Evolutionary conservation across 2,888 invertebrate genomes (phyloP).

Genomic region (Miltochrista miniata): DNA sequence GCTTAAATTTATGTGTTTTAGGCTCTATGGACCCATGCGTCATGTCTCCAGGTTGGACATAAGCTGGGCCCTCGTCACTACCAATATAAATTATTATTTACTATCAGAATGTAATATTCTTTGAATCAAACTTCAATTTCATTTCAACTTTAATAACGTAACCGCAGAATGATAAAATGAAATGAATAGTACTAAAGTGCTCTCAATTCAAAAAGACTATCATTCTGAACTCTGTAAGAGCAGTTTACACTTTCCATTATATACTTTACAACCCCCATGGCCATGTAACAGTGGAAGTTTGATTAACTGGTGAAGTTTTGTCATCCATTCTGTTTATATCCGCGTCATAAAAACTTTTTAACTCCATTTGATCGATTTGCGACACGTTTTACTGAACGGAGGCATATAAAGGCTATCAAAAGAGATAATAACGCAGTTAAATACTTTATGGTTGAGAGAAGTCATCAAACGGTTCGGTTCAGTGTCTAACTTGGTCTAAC

Average conservation of each 20-base stretch:
- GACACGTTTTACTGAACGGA: constrained; percentile 11
- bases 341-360: constrained; percentile 25
- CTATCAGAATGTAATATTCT: too few species aligned
- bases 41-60: too few species aligned
- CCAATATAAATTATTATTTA: too few species aligned
- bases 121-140: too few species aligned
- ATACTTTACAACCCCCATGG: constrained; percentile 1
- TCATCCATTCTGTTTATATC: constrained; percentile 14
- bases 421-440: background rate
- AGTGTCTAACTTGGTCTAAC: background rate
- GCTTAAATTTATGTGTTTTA: too few species aligned
- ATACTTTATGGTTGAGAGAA: constrained; percentile 4
- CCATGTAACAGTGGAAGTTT: constrained; percentile 19
- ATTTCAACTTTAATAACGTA: too few species aligned
- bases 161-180: background rate
- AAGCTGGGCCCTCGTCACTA: too few species aligned
- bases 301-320: constrained; percentile 16
- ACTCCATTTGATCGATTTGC: constrained; percentile 25
- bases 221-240: background rate
- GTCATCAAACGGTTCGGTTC: background rate
- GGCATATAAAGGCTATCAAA: constrained; percentile 14
- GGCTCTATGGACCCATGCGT: too few species aligned
- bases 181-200: background rate
- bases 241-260: background rate
- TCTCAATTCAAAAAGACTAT: background rate